Evolutionary conservation across 2,888 invertebrate genomes (phyloP), one percentile per base, ranked within the genome.

Genomic region (Drosophila trichaetosa): DNA sequence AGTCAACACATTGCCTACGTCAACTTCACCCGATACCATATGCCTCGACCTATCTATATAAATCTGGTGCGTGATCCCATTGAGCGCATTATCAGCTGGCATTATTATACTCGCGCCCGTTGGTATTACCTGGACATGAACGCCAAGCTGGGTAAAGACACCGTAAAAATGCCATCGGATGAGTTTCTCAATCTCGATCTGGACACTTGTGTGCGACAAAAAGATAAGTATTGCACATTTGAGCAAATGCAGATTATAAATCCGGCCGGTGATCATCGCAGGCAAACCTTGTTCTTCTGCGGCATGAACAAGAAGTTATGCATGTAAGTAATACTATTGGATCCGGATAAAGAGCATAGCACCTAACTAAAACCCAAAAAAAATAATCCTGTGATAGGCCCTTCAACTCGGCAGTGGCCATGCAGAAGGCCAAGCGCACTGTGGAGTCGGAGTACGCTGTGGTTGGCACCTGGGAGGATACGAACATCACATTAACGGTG

Each of bases 51-150:
- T 1, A 97, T 98, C 87, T 98, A 98, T 93, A 96, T 98, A 80
- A 98, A 98, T 93, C 94, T 98, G 79, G 97, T 98, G 1, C 95
- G 98, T 18, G 98, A 98, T 93, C 98, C 98, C 0, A 95, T 98
- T 38, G 98, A 98, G 92, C 94, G 98, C 33, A 96, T 97, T 8
- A 97, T 98, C 87, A 97, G 97, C 8, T 98, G 97, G 97, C 97
- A 97, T 92, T 98, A 98, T 92, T 98, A 98, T 93, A 96, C 97
- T 4, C 94, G 98, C 52, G 97, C 97, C 0, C 97, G 97, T 1
- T 97, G 97, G 98, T 98, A 98, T 93, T 98, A 97, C 90, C 96
- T 96, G 11, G 91, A 92, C 36, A 82, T 92, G 86, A 73, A 89
- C 53, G 75, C 63, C 10, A 92, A 18, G 96, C 96, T 94, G 96